Base-by-base conservation (phyloP, 2,888 invertebrate species). In the Mimumesa dahlbomi region DNA sequence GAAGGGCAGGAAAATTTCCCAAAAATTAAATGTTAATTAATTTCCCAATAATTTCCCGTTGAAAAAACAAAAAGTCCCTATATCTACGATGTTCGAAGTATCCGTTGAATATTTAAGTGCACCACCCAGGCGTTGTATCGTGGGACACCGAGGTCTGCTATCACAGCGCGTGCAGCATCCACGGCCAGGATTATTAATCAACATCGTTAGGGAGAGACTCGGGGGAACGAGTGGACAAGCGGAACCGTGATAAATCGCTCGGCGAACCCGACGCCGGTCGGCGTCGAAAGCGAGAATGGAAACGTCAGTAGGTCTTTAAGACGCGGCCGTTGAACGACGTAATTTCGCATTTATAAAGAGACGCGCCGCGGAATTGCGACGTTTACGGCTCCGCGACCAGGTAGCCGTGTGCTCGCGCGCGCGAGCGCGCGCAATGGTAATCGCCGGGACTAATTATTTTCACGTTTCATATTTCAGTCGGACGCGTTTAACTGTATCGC, bases 101-200 rank as follows among this genome's bases (percentile, higher is more conserved):
- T 40, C 16, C 40, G 18, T 71, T 61, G 80, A 80, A 83, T 83
- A 84, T 82, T 84, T 84, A 84, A 74, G 73, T 67, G 65, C 80
- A 77, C 82, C 83, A 82, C 81, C 79, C 83, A 84, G 64, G 79
- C 72, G 67, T 77, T 70, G 65, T 78, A 69, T 82, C 75, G 77
- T 59, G 67, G 72, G 73, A n/a, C 69, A 71, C 58, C 74, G 50
- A 64, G 76, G 62, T 56, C 66, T 53, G 58, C 78, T 80, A 83
- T 75, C 80, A n/a, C n/a, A 77, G 73, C 78, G 70, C 68, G 73
- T 77, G 69, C 61, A 58, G 64, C 69, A 73, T 49, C 57, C 45
- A 54, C 50, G 52, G 73, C 64, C 66, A 67, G 77, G 74, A 79
- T 78, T 83, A 84, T 85, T 84, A 84, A 84, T 84, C 84, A 85